Conservation (phyloP, 2,113 vertebrate species). For the Saguinus imperator region DNA sequence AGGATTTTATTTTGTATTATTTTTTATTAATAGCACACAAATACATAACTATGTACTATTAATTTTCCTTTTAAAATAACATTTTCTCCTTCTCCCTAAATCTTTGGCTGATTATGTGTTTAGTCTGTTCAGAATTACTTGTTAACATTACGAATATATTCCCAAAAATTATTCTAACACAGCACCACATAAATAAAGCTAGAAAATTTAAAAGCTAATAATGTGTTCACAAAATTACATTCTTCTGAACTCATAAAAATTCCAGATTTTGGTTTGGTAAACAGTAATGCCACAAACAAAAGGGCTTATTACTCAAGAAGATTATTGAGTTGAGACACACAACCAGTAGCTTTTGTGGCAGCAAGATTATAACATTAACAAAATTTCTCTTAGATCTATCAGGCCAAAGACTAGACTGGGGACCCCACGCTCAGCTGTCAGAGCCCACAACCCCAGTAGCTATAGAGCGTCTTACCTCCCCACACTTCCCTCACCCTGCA, state of each 20-base stretch:
- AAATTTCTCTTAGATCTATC: neutral
- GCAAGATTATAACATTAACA: neutral
- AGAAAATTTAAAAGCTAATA: conserved; percentile 21
- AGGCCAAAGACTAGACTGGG: neutral
- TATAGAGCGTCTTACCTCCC: neutral
- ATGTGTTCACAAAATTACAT: neutral
- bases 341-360: neutral
- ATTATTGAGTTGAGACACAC: neutral
- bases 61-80: conserved; percentile 37
- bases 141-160: neutral
- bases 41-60: conserved; percentile 6
- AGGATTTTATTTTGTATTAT: neutral
- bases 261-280: conserved; percentile 7
- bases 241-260: neutral
- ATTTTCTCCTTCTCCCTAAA: neutral
- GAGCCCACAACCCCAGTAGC: neutral
- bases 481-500: neutral
- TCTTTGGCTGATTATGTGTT: neutral
- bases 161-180: neutral
- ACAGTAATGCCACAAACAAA: neutral
- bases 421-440: neutral
- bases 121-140: conserved; percentile 55
- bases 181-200: conserved; percentile 39
- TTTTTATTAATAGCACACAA: conserved; percentile 47
- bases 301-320: neutral